Evolutionary conservation across 2,113 vertebrate species (phyloP), one percentile per base, ranked within the genome.

Genomic region (Hippolais icterina): DNA sequence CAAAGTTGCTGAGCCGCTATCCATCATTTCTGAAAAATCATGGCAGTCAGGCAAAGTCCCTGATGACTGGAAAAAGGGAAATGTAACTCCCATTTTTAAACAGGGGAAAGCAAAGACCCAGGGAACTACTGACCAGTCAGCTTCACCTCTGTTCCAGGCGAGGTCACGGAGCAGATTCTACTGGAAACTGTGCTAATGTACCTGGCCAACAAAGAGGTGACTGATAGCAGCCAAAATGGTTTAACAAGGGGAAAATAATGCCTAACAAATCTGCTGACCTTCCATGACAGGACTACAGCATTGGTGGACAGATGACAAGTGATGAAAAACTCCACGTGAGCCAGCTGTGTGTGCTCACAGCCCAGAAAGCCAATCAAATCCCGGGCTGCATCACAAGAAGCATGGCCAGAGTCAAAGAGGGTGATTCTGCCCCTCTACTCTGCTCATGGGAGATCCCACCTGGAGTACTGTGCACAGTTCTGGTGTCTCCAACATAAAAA

Each of bases 41-140:
- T 12, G 4, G 15, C 35, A 75, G 35, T 41, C 50, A 49, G 24
- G 19, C 47, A 15, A 85, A 57, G 19, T 49, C 24, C 19, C n/a
- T 20, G 24, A 49, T 56, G 19, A 85, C 19, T 1, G 4, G 29
- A 5, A n/a, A 84, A 47, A 41, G n/a, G n/a, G 10, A 65, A 49
- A 56, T 29, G 1, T 16, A 65, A 49, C 2, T 4, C 8, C 15
- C 42, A n/a, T 63, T 47, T 84, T 47, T 74, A 41, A n/a, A 85
- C 47, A n/a, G 3, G 8, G 8, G 10, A 41, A 47, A 54, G 49
- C 0, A 0, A 64, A 65, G 28, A 56, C 8, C 3, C 3, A 2
- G 15, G n/a, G 12, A 65, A 65, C 35, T 49, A 49, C 12, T 12
- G n/a, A 75, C 6, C 12, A 84, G 18, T 64, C 49, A 64, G 12